A percentile compares a stretch with the other conserved stretches of the same genome.
phyloP scores from a whole-genome alignment of 1,140 invertebrate genomes.

The Drosophila ficusphila region DNA sequence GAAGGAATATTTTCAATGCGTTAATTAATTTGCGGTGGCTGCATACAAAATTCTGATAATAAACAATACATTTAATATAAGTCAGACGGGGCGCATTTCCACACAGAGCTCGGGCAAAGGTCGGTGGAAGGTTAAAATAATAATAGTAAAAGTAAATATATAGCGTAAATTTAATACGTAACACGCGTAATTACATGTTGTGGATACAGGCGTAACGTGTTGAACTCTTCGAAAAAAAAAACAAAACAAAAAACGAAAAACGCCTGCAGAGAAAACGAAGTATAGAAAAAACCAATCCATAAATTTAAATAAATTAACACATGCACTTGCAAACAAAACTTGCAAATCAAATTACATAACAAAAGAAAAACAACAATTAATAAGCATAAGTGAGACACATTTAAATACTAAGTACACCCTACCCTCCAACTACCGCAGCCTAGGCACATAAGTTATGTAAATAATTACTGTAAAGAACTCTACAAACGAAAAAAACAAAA shows the following conservation, averaged over 20 bases:
- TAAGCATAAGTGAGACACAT: constrained; percentile 72
- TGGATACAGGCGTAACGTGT: constrained; percentile 44
- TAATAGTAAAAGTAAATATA: constrained; percentile 23
- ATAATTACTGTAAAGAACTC: constrained; percentile 73
- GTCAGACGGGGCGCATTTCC: constrained; percentile 14
- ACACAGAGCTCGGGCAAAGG: neutral
- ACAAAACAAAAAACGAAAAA: constrained; percentile 2
- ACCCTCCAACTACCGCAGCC: constrained; percentile 73
- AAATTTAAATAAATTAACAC: constrained; percentile 68
- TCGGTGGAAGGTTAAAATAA: constrained; percentile 16
- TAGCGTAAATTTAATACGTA: constrained; percentile 53
- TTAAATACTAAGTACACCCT: constrained; percentile 77
- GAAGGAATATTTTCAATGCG: constrained; percentile 51
- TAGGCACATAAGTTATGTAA: constrained; percentile 76
- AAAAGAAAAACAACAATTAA: constrained; percentile 60
- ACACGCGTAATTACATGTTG: constrained; percentile 25
- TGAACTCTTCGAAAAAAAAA: constrained; percentile 16
- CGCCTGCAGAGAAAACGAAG: constrained; percentile 3
- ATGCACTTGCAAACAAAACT: constrained; percentile 50
- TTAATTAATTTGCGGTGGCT: constrained; percentile 40
- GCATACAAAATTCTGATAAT: constrained; percentile 56
- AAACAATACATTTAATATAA: constrained; percentile 35
- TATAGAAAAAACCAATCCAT: constrained; percentile 49
- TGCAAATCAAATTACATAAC: constrained; percentile 59
- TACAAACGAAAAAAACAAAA: constrained; percentile 10